These are phyloP conservation scores for Sinopyrophorus schimmeli DNA, from an alignment of 2,888 invertebrate species.

Conservation along the genomic window DNA sequence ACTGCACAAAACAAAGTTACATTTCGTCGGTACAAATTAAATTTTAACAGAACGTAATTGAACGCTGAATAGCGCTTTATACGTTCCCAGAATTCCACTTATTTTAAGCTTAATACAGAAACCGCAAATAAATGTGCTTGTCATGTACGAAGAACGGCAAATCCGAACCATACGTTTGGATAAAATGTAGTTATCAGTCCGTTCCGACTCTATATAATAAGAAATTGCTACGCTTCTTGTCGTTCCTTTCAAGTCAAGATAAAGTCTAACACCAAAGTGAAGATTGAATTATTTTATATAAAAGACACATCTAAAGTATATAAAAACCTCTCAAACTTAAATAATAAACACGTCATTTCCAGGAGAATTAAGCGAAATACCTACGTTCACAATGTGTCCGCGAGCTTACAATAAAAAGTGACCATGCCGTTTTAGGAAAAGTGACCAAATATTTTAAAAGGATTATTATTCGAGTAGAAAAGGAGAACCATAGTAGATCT, in stretches of 20 bases:
- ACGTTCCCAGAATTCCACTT: conserved; percentile 52
- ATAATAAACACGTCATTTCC: no score
- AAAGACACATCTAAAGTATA: no score
- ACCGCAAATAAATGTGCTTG: conserved; percentile 49
- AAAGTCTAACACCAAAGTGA: background rate
- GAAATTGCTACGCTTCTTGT: conserved; percentile 10
- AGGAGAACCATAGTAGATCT: no score
- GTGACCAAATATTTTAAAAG: no score
- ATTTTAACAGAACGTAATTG: conserved; percentile 56
- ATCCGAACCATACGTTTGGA: conserved; percentile 30
- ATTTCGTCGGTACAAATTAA: conserved; percentile 55
- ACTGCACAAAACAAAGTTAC: conserved; percentile 54
- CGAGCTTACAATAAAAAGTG: no score
- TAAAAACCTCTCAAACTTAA: no score
- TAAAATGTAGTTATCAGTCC: conserved; percentile 29
- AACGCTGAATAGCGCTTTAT: conserved; percentile 53
- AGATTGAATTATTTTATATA: no score
- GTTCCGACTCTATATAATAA: conserved; percentile 21
- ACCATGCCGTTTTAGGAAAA: no score
- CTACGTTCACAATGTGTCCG: no score
- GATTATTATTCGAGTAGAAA: no score
- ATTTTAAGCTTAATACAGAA: conserved; percentile 53
- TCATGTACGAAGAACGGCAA: conserved; percentile 33
- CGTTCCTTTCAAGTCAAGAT: conserved; percentile 9
- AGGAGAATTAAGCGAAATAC: no score